These are phyloP conservation scores for Reticulitermes lucifugus DNA, from an alignment of 2,888 invertebrate species.

Conservation along the genomic window DNA sequence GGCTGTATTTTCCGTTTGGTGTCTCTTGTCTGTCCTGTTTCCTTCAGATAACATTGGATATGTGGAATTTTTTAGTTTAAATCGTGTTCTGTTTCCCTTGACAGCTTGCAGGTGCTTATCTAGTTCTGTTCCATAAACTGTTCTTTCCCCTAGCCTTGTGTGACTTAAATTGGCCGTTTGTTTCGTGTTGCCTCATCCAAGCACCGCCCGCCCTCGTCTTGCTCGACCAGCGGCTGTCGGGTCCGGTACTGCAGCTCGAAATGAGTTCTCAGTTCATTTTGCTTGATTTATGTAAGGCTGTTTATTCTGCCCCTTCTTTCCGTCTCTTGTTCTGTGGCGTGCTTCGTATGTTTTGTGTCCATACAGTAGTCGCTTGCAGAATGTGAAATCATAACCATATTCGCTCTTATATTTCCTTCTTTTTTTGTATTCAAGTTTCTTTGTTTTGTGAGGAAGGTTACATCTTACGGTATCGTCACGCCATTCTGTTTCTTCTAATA, in stretches of 20 bases:
- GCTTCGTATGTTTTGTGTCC: background rate
- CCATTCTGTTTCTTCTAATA: too few relatives aligned
- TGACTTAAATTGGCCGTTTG: constrained; percentile 7
- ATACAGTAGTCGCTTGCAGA: background rate
- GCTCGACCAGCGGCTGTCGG: background rate
- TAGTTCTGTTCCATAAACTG: background rate
- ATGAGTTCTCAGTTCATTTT: constrained; percentile 13
- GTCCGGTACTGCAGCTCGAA: background rate
- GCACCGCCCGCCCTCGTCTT: background rate
- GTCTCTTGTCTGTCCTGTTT: background rate
- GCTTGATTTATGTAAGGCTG: background rate
- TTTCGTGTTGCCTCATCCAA: background rate
- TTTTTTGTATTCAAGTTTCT: too few relatives aligned
- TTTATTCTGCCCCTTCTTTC: background rate
- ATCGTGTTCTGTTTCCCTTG: background rate
- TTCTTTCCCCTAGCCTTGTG: background rate
- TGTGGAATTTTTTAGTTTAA: background rate
- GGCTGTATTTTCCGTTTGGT: background rate
- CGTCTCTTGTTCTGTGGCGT: background rate
- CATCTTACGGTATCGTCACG: too few relatives aligned
- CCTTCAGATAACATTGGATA: background rate
- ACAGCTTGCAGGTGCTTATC: constrained; percentile 13
- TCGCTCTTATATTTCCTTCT: too few relatives aligned
- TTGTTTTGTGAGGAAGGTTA: too few relatives aligned
- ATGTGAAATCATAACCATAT: too few relatives aligned